Conservation (phyloP, 35 echinoderm and acorn worm species). For the Nesometra sesokonis region DNA sequence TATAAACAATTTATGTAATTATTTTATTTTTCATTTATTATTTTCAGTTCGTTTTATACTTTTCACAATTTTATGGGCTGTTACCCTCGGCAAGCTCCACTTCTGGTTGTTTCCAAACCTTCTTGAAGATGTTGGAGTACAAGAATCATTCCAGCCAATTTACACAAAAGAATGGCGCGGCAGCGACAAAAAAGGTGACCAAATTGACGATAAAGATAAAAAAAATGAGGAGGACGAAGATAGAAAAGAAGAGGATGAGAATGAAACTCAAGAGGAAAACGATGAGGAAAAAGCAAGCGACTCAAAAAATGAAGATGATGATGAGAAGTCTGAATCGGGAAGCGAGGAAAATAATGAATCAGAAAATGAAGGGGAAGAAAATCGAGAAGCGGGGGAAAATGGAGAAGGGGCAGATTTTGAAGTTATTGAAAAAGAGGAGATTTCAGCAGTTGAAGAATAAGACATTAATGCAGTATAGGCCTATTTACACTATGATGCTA, state of each 20-base stretch:
- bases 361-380: not conserved
- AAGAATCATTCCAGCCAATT: slow-evolving; percentile 45
- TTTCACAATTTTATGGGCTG: slow-evolving; percentile 58
- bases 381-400: slow-evolving; percentile 4
- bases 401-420: slow-evolving; percentile 42
- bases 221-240: not conserved
- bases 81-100: slow-evolving; percentile 61
- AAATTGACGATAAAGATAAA: not conserved
- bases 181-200: slow-evolving; percentile 7
- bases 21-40: not conserved
- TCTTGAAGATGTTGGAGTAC: slow-evolving; percentile 80
- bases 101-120: slow-evolving; percentile 99
- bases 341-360: slow-evolving; percentile 8
- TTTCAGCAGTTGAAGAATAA: slow-evolving; percentile 12
- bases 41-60: slow-evolving; percentile 64
- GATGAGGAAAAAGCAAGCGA: not conserved
- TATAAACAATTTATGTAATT: too few relatives aligned
- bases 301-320: slow-evolving; percentile 11
- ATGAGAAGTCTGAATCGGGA: not conserved
- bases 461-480: not conserved
- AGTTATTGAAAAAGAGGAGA: slow-evolving; percentile 51
- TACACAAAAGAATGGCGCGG: not conserved
- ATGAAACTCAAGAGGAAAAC: not conserved
- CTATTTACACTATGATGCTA: too few relatives aligned
- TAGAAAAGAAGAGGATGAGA: not conserved